These are phyloP conservation scores for Phaenicophaeus curvirostris DNA, from an alignment of 2,797 vertebrate genomes.

Conservation along the genomic window DNA sequence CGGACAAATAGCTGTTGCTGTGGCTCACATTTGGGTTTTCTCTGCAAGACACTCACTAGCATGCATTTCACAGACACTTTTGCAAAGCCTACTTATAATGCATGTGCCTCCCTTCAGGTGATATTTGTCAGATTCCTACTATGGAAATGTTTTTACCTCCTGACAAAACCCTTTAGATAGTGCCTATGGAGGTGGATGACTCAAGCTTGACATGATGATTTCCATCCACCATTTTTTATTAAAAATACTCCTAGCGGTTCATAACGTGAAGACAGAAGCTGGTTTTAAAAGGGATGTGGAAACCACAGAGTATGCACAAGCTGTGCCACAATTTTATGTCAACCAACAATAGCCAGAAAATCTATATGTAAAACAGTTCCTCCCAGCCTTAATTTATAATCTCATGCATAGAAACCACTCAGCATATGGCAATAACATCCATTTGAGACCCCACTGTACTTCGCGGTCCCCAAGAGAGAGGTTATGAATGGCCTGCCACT, in stretches of 20 bases:
- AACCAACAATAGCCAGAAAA: background rate
- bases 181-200: slow-evolving; percentile 54
- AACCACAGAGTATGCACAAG: background rate
- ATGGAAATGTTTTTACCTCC: slow-evolving; percentile 52
- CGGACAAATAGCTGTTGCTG: background rate
- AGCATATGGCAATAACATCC: background rate
- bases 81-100: slow-evolving; percentile 6
- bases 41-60: background rate
- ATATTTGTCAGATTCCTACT: slow-evolving; percentile 33
- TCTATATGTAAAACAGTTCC: background rate
- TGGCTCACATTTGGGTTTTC: background rate
- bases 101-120: slow-evolving; percentile 42
- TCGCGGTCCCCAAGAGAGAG: background rate
- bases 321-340: background rate
- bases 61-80: background rate
- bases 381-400: background rate
- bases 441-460: background rate
- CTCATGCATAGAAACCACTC: background rate
- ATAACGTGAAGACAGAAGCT: background rate
- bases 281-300: background rate
- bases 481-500: slow-evolving; percentile 17
- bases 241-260: background rate
- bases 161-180: slow-evolving; percentile 60
- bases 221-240: slow-evolving; percentile 57
- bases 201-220: slow-evolving; percentile 52